phyloP scores from a whole-genome alignment of 30 jellyfish, hydroid and myxozoan species.

The Calvadosia cruxmelitensis region DNA sequence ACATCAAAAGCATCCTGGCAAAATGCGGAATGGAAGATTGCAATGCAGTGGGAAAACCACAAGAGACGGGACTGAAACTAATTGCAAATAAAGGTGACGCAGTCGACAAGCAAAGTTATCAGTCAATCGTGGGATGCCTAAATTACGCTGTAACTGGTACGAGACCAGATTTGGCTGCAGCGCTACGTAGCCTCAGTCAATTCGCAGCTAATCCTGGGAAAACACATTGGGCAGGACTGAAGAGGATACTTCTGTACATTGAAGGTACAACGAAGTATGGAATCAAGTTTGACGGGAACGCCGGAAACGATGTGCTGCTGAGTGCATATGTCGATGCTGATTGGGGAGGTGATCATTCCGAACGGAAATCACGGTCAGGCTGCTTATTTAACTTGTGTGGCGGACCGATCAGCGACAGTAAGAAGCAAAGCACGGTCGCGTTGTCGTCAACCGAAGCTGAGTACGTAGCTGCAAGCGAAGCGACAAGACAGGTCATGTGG shows the following conservation, averaged over 20 bases:
- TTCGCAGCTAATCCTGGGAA: neutral
- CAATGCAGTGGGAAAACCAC: conserved; percentile 9
- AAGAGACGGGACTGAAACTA: neutral
- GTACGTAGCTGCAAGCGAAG: conserved; percentile 16
- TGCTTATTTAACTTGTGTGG: conserved; percentile 20
- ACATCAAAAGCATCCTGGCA: neutral
- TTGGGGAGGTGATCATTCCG: conserved; percentile 39
- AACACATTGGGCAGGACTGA: neutral
- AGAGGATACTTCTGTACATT: neutral
- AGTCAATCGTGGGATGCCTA: neutral
- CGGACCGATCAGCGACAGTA: conserved; percentile 27
- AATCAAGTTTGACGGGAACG: conserved; percentile 5
- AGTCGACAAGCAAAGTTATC: neutral
- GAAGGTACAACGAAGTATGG: neutral
- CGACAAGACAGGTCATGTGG: conserved; percentile 30
- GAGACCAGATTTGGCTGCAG: conserved; percentile 5
- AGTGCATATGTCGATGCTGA: conserved; percentile 45
- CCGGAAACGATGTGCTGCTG: conserved; percentile 5
- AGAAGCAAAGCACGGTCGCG: conserved; percentile 32
- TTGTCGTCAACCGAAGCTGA: conserved; percentile 41
- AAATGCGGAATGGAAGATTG: conserved; percentile 5
- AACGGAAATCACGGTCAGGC: too few relatives aligned
- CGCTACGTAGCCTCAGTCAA: neutral
- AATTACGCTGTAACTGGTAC: neutral
- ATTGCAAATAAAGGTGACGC: neutral